Percentiles rank a stretch among this genome's conserved stretches.
phyloP scores from a whole-genome alignment of 2,888 invertebrate genomes.

The Drosophila monieri region DNA sequence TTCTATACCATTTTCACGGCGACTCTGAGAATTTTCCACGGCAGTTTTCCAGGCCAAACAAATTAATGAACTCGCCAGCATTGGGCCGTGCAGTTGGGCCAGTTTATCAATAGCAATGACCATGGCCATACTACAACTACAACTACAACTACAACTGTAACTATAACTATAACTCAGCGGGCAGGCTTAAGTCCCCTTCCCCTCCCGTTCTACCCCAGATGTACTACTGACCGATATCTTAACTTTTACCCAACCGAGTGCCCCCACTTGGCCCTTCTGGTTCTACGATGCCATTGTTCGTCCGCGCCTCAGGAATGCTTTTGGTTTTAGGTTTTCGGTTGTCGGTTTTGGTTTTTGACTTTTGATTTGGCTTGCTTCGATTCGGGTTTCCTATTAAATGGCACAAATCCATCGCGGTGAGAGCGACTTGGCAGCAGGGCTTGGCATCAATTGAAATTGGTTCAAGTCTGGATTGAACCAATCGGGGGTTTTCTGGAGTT shows the following conservation, averaged over 20 bases:
- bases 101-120: constrained; percentile 46
- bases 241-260: constrained; percentile 68
- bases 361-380: constrained; percentile 46
- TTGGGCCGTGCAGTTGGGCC: constrained; percentile 56
- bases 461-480: constrained; percentile 43
- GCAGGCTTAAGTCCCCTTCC: constrained; percentile 34
- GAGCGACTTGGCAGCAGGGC: constrained; percentile 49
- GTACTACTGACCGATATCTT: constrained; percentile 78
- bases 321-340: constrained; percentile 27
- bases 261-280: constrained; percentile 6
- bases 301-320: constrained; percentile 49
- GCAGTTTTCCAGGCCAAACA: constrained; percentile 66
- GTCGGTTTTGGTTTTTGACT: constrained; percentile 21
- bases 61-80: constrained; percentile 66
- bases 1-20: constrained; percentile 48
- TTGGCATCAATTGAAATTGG: constrained; percentile 56
- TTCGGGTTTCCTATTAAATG: constrained; percentile 66
- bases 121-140: constrained; percentile 9
- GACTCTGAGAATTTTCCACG: constrained; percentile 63
- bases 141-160: constrained; percentile 8
- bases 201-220: constrained; percentile 40
- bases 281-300: constrained; percentile 56
- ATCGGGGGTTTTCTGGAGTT: constrained; percentile 12
- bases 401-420: constrained; percentile 56
- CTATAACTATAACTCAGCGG: constrained; percentile 40